phyloP scores from a whole-genome alignment of 2,113 vertebrate genomes.

The Mormoops blainvillei region DNA sequence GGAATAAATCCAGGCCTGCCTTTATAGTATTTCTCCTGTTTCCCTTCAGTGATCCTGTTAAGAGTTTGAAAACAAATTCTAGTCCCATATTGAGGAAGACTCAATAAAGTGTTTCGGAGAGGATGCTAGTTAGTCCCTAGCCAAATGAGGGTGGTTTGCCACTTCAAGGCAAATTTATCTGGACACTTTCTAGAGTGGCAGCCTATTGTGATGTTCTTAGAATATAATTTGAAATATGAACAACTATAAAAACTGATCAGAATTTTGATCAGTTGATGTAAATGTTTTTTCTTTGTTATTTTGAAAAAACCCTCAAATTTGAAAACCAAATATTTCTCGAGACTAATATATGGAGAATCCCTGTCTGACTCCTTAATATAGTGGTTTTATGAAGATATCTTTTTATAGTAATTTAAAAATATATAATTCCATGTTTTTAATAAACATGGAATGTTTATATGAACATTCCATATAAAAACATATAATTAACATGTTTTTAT shows the following conservation, averaged over 20 bases:
- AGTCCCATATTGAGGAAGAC: slow-evolving; percentile 72
- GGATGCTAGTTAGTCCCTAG: neutral
- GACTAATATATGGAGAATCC: neutral
- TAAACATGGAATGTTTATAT: too few relatives aligned
- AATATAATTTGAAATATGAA: slow-evolving; percentile 68
- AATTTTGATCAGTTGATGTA: neutral
- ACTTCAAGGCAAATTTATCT: neutral
- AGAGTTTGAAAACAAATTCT: slow-evolving; percentile 85
- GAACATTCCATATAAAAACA: too few relatives aligned
- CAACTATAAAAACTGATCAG: slow-evolving; percentile 52
- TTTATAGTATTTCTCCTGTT: slow-evolving; percentile 78
- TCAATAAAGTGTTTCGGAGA: slow-evolving; percentile 60
- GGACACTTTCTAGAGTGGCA: neutral
- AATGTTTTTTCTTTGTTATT: neutral
- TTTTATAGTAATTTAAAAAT: neutral
- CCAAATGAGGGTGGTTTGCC: neutral
- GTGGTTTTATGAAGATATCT: neutral
- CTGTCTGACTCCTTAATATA: neutral
- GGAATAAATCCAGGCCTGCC: slow-evolving; percentile 81
- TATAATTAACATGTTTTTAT: too few relatives aligned
- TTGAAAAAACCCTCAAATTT: neutral
- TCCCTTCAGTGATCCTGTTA: slow-evolving; percentile 82
- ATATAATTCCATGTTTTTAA: neutral
- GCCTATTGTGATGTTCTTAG: slow-evolving; percentile 20
- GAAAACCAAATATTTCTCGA: neutral